A percentile compares a stretch with the other conserved stretches of the same genome.
phyloP scores from a whole-genome alignment of 2,113 vertebrate species.

The Tylochromis polylepis region DNA sequence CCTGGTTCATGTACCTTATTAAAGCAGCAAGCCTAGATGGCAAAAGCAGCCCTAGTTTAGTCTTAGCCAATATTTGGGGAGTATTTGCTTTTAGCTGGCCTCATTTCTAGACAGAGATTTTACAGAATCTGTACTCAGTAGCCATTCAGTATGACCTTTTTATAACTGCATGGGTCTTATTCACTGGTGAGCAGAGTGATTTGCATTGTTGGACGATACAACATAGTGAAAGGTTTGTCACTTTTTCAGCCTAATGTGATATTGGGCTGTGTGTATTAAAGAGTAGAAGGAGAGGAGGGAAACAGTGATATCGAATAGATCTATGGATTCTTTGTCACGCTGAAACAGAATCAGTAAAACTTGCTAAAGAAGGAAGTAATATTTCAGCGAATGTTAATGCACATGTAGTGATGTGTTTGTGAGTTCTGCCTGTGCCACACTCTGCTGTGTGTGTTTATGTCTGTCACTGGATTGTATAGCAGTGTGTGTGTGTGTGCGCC shows the following conservation, averaged over 20 bases:
- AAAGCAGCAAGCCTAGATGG: constrained; percentile 4
- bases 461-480: constrained; percentile 31
- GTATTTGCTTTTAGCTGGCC: background rate
- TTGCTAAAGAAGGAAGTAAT: constrained; percentile 53
- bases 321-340: constrained; percentile 29
- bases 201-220: constrained; percentile 21
- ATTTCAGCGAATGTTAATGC: constrained; percentile 30
- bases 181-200: background rate
- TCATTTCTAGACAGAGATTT: background rate
- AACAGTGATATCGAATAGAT: constrained; percentile 35
- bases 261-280: constrained; percentile 36
- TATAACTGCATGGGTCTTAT: background rate
- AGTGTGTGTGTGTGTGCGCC: background rate
- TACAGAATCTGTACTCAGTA: background rate
- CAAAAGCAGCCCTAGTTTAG: background rate
- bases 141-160: background rate
- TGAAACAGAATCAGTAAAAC: constrained; percentile 36
- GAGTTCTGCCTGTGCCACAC: constrained; percentile 16
- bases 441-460: constrained; percentile 23
- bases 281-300: background rate
- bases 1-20: background rate
- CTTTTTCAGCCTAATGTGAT: constrained; percentile 26
- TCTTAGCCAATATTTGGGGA: background rate
- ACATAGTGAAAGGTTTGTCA: constrained; percentile 39
- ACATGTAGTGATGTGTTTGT: constrained; percentile 19